Base-by-base conservation (phyloP, 30 jellyfish, hydroid and myxozoan genomes). In the Calvadosia cruxmelitensis region DNA sequence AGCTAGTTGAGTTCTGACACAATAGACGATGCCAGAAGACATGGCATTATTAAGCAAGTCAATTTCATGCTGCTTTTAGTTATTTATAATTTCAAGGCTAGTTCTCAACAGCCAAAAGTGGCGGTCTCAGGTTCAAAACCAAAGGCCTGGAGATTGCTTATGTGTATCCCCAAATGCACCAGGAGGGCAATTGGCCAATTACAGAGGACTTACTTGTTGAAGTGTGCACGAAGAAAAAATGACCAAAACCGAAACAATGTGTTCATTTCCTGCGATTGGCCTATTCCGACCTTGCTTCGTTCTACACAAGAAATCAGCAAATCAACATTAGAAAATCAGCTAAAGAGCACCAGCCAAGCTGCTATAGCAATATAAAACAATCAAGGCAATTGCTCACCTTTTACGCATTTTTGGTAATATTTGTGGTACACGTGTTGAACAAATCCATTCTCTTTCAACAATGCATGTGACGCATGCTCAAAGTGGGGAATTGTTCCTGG, bases 161-260 rank as follows among this genome's bases (percentile, higher is more conserved):
- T 13, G 10, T 10, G 69, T 57, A 57, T 10, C 7, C 25, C 25
- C 69, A 57, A 57, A 57, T 26, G 69, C 30, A 7, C 30, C 61
- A 25, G 2, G 5, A n/a, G n/a, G n/a, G n/a, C n/a, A n/a, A n/a
- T n/a, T n/a, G n/a, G n/a, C n/a, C n/a, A n/a, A n/a, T n/a, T n/a
- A n/a, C n/a, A n/a, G n/a, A 27, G 1, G 27, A 28, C 83, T 73
- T 73, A 86, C 96, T 76, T 86, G 67, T 86, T 79, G 52, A 86
- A 86, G 71, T 86, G 96, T 12, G 96, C 70, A 49, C 96, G 74
- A 33, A 86, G 73, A 71, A 86, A 86, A 85, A 86, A 86, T 2
- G 96, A 86, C 96, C 96, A 86, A 66, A 86, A 86, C n/a, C 96
- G 76, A 65, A 78, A 86, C 67, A 86, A 68, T 33, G 96, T 86